These are phyloP conservation scores for Bos indicus DNA, from an alignment of 2,113 vertebrate species.

Conservation along the genomic window DNA sequence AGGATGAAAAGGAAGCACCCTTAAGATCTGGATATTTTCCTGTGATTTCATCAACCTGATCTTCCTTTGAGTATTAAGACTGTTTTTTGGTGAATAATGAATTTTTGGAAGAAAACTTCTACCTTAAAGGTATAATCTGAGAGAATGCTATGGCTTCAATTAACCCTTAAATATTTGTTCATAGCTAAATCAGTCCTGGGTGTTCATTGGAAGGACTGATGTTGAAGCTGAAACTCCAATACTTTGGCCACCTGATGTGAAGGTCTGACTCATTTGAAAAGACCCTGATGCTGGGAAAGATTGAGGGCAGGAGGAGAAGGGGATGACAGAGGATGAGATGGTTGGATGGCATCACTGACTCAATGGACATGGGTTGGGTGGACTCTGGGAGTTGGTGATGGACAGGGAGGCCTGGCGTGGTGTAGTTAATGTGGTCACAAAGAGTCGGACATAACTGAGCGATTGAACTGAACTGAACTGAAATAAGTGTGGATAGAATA, in stretches of 20 bases:
- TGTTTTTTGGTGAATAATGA: not conserved
- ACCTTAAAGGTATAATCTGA: not conserved
- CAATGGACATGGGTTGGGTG: not conserved
- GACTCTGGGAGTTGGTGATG: not conserved
- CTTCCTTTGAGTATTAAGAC: not conserved
- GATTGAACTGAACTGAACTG: not conserved
- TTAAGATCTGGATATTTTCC: not conserved
- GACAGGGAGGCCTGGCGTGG: not conserved
- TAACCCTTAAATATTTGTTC: not conserved
- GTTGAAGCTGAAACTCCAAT: not conserved
- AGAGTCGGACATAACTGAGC: accelerated
- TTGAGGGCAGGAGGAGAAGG: not conserved
- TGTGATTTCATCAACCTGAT: not conserved
- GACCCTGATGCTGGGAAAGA: not conserved
- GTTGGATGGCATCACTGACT: not conserved
- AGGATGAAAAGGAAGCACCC: not conserved
- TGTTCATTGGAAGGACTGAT: not conserved
- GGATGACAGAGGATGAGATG: not conserved
- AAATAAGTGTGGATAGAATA: not conserved
- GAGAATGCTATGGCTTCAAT: not conserved
- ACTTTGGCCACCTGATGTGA: not conserved
- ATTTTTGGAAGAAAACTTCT: not conserved
- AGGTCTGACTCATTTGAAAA: not conserved
- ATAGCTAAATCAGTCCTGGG: not conserved
- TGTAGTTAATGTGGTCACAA: accelerated